These are phyloP conservation scores for Epistrophe eligans DNA, from an alignment of 2,888 invertebrate species.

Conservation along the genomic window DNA sequence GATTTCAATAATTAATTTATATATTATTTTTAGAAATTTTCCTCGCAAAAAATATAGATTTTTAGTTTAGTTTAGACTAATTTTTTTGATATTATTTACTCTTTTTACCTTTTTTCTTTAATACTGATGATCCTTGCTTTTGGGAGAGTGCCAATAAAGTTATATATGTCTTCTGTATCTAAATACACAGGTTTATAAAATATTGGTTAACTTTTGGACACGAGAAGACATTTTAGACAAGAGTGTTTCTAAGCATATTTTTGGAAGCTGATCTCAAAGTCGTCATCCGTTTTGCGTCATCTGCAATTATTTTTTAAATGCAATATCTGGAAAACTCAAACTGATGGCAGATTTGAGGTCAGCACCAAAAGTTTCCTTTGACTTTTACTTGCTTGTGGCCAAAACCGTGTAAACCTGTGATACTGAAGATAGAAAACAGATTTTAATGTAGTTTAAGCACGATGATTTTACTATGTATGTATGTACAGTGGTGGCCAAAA, in stretches of 20 bases:
- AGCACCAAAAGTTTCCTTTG: too few species aligned
- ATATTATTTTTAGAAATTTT: constrained; percentile 18
- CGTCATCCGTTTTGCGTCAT: too few species aligned
- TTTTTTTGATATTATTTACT: neutral
- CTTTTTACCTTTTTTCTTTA: constrained; percentile 1
- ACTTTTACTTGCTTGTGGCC: too few species aligned
- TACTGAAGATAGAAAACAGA: constrained; percentile 32
- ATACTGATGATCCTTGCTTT: constrained; percentile 53
- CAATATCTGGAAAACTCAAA: too few species aligned
- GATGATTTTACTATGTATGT: constrained; percentile 48
- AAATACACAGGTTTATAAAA: neutral
- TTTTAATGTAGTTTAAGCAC: constrained; percentile 55
- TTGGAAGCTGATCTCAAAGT: too few species aligned
- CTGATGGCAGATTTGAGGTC: too few species aligned
- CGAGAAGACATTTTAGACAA: too few species aligned
- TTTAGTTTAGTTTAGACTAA: constrained; percentile 22
- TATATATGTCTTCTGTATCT: constrained; percentile 30
- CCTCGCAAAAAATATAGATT: constrained; percentile 28
- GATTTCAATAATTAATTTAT: constrained; percentile 4
- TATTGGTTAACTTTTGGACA: too few species aligned
- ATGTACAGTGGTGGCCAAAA: too few species aligned
- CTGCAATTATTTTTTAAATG: too few species aligned
- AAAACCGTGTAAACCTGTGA: too few species aligned
- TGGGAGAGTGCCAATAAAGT: constrained; percentile 61
- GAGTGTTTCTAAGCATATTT: too few species aligned